Percentiles rank a stretch among this genome's conserved stretches.
phyloP scores from a whole-genome alignment of 2,888 invertebrate genomes.

The Lapara coniferarum region DNA sequence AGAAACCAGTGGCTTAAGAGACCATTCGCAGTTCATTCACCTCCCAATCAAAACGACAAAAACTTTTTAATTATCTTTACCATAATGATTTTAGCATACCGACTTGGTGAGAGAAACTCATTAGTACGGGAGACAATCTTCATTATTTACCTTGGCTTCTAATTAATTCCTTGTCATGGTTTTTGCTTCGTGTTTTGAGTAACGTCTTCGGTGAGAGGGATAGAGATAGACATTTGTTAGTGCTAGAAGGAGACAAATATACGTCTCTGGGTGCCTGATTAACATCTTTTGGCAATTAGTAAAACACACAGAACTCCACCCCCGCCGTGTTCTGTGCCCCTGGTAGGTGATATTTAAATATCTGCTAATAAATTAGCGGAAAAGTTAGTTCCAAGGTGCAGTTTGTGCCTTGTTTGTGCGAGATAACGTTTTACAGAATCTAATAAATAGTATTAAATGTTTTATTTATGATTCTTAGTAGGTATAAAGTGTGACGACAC shows the following conservation, averaged over 20 bases:
- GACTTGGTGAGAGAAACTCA: slow-evolving; percentile 72
- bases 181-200: slow-evolving; percentile 82
- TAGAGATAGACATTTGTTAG: slow-evolving; percentile 37
- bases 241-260: slow-evolving; percentile 53
- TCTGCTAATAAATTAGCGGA: slow-evolving; percentile 81
- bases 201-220: slow-evolving; percentile 67
- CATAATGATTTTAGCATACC: slow-evolving; percentile 69
- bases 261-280: slow-evolving; percentile 76
- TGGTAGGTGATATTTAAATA: slow-evolving; percentile 82
- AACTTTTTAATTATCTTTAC: slow-evolving; percentile 79
- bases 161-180: slow-evolving; percentile 85
- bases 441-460: slow-evolving; percentile 42
- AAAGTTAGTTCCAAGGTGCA: slow-evolving; percentile 76
- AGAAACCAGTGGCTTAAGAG: no score
- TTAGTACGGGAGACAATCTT: slow-evolving; percentile 80
- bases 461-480: background rate
- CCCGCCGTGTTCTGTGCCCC: slow-evolving; percentile 80
- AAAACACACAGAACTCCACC: slow-evolving; percentile 86
- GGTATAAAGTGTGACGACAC: no score
- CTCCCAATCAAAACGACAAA: slow-evolving; percentile 58
- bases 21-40: slow-evolving; percentile 61
- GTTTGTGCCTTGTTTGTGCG: slow-evolving; percentile 41
- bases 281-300: slow-evolving; percentile 86
- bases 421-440: slow-evolving; percentile 64
- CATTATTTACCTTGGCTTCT: slow-evolving; percentile 83